A percentile compares a stretch with the other conserved stretches of the same genome.
Evolutionary conservation across 2,888 invertebrate genomes (phyloP).

Genomic region (Pterostichus madidus): DNA sequence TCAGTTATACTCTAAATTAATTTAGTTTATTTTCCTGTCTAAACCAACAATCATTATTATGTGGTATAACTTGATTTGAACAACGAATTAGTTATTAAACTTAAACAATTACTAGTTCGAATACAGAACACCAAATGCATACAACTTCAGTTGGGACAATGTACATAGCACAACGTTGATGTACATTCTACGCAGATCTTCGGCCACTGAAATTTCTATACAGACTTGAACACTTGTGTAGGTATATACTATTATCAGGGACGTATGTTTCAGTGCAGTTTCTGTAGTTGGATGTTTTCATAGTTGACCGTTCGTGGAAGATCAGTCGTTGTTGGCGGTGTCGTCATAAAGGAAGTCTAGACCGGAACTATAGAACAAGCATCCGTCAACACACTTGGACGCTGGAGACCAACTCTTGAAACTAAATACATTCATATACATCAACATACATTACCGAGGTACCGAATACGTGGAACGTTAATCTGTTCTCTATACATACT

Average conservation of each 20-base stretch:
- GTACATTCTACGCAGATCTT: too few relatives aligned
- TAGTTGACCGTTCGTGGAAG: neutral
- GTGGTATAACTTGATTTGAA: constrained; percentile 8
- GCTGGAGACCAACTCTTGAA: neutral
- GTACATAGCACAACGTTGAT: too few relatives aligned
- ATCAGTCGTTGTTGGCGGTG: neutral
- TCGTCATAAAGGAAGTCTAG: neutral
- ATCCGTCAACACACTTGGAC: constrained; percentile 10
- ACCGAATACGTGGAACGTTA: too few relatives aligned
- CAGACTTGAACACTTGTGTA: too few relatives aligned
- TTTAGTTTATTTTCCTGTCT: too few relatives aligned
- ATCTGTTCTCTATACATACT: too few relatives aligned
- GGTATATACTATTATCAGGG: too few relatives aligned
- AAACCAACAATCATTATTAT: too few relatives aligned
- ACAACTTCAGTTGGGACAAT: too few relatives aligned
- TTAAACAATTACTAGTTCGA: constrained; percentile 11
- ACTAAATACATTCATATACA: neutral
- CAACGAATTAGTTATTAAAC: constrained; percentile 10
- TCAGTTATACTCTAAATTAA: too few relatives aligned
- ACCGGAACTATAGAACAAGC: neutral
- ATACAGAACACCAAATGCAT: neutral
- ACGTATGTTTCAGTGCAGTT: neutral
- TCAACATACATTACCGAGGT: too few relatives aligned
- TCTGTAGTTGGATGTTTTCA: neutral
- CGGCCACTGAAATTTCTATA: too few relatives aligned